Evolutionary conservation across 2,113 vertebrate genomes (phyloP).

Genomic region (Serinus canaria): DNA sequence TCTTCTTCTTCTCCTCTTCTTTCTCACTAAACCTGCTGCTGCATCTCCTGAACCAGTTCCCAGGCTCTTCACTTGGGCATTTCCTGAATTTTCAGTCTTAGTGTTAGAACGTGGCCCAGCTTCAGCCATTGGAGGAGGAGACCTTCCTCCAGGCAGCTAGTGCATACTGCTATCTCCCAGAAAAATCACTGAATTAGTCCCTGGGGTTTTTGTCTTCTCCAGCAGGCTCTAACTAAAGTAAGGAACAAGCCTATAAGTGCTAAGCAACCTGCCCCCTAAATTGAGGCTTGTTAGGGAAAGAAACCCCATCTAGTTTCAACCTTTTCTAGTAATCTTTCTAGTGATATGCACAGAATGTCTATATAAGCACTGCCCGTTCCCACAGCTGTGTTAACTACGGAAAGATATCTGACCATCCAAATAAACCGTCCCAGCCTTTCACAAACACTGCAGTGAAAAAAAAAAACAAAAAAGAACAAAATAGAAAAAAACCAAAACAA

Average conservation of each 20-base stretch:
- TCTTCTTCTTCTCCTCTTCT: neutral
- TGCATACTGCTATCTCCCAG: fast-evolving
- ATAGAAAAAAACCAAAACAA: neutral
- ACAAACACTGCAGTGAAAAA: neutral
- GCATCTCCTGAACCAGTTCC: fast-evolving
- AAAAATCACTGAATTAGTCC: fast-evolving
- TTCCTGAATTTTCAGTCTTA: fast-evolving
- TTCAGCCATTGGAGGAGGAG: fast-evolving
- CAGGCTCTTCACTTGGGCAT: fast-evolving
- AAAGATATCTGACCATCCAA: neutral
- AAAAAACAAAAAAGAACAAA: neutral
- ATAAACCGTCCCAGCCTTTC: neutral
- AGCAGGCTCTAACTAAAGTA: neutral
- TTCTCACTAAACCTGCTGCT: fast-evolving
- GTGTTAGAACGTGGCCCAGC: fast-evolving
- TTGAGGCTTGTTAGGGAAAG: neutral
- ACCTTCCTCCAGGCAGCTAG: neutral
- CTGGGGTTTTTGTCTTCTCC: neutral
- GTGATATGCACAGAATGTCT: neutral
- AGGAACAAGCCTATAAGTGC: neutral
- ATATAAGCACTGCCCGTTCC: neutral
- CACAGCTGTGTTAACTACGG: neutral
- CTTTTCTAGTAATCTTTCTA: neutral
- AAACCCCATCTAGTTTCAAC: neutral
- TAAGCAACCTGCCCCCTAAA: neutral